These are phyloP conservation scores for Pholis gunnellus DNA, from an alignment of 2,113 vertebrate genomes.

Conservation along the genomic window DNA sequence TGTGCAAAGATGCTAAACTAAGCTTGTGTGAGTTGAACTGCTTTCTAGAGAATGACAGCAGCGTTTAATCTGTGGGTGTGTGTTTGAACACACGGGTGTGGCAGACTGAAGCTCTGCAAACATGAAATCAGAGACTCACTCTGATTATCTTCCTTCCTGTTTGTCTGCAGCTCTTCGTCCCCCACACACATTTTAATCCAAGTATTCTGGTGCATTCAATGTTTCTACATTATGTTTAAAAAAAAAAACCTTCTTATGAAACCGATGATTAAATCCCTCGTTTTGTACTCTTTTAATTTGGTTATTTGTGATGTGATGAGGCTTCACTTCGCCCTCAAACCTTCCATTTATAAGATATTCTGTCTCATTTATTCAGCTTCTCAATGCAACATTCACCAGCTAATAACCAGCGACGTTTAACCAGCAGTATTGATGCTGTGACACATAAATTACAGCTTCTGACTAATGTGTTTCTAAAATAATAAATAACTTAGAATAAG, in stretches of 20 bases:
- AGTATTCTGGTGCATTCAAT: background rate
- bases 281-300: slow-evolving; percentile 18
- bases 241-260: slow-evolving; percentile 5
- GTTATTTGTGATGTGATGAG: background rate
- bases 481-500: background rate
- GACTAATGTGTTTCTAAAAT: slow-evolving; percentile 10
- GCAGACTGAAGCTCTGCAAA: slow-evolving; percentile 47
- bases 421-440: slow-evolving; percentile 12
- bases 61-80: background rate
- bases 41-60: background rate
- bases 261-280: slow-evolving; percentile 16
- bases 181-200: background rate
- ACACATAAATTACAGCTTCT: slow-evolving; percentile 5
- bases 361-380: slow-evolving; percentile 6
- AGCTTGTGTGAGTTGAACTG: background rate
- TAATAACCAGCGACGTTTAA: slow-evolving; percentile 52
- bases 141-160: background rate
- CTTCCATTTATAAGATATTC: background rate
- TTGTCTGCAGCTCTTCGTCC: background rate
- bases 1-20: background rate
- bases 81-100: slow-evolving; percentile 45
- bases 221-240: background rate
- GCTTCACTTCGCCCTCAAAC: background rate
- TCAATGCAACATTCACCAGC: background rate
- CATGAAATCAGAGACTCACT: slow-evolving; percentile 46